Evolutionary conservation across 2,797 vertebrate genomes (phyloP).

Genomic region (Esox lucius): DNA sequence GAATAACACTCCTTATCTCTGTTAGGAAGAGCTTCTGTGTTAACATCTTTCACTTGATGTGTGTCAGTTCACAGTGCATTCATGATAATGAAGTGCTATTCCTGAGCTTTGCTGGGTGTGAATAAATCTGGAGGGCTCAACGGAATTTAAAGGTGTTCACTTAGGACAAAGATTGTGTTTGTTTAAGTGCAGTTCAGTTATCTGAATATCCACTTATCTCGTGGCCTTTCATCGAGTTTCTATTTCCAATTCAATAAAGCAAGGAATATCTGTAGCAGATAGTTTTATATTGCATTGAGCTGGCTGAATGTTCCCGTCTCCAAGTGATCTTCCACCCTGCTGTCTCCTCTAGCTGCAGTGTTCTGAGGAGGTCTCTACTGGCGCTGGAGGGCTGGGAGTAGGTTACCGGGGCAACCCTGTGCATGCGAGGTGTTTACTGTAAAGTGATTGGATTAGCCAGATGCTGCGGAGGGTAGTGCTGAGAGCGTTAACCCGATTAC

Average conservation of each 20-base stretch:
- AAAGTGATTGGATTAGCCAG: conserved; percentile 63
- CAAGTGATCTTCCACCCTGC: no score
- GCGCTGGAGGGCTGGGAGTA: conserved; percentile 22
- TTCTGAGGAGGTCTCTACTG: conserved; percentile 8
- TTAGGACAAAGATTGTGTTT: neutral
- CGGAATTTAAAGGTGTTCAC: neutral
- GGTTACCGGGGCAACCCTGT: conserved; percentile 62
- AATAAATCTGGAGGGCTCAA: neutral
- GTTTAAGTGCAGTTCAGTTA: neutral
- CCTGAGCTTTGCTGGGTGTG: conserved; percentile 2
- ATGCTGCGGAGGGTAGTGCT: conserved; percentile 48
- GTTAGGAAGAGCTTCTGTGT: conserved; percentile 2
- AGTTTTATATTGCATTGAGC: neutral
- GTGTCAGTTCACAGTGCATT: conserved; percentile 20
- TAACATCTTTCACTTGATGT: neutral
- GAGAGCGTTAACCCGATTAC: conserved; percentile 68
- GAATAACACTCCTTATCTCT: neutral
- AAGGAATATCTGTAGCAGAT: neutral
- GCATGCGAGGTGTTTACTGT: conserved; percentile 54
- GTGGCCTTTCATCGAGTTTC: neutral
- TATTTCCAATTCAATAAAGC: neutral
- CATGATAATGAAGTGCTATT: neutral
- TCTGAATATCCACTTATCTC: neutral
- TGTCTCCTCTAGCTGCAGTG: neutral
- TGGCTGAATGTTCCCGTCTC: neutral